These are phyloP conservation scores for Nasonovia ribisnigri DNA, from an alignment of 2,888 invertebrate genomes.

Conservation along the genomic window DNA sequence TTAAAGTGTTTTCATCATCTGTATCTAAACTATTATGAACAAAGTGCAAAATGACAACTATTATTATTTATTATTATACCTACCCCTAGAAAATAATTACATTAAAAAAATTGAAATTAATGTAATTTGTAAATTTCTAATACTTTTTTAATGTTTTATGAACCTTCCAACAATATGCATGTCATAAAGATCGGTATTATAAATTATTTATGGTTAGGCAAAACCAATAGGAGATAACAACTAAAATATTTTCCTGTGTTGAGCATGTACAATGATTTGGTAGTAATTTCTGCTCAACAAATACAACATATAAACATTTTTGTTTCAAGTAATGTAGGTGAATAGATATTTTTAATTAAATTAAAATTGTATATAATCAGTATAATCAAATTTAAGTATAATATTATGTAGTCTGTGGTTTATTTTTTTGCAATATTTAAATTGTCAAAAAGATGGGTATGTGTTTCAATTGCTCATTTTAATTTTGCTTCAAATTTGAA, in stretches of 20 bases:
- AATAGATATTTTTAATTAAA: background rate
- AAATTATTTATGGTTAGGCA: background rate
- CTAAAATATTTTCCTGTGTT: background rate
- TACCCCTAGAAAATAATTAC: background rate
- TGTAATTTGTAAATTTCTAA: too few relatives aligned
- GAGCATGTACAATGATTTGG: background rate
- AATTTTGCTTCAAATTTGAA: too few relatives aligned
- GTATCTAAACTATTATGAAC: conserved; percentile 38
- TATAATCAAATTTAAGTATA: too few relatives aligned
- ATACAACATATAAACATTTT: too few relatives aligned
- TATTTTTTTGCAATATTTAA: too few relatives aligned
- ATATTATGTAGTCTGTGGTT: too few relatives aligned
- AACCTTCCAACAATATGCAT: background rate
- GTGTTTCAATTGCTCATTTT: too few relatives aligned
- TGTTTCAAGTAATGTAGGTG: too few relatives aligned
- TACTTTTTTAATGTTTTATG: background rate
- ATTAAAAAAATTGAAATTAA: background rate
- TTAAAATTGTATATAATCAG: background rate
- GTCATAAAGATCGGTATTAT: background rate
- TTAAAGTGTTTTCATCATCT: conserved; percentile 23
- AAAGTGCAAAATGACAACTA: background rate
- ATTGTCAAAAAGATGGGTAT: too few relatives aligned
- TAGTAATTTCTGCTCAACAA: too few relatives aligned
- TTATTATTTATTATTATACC: background rate
- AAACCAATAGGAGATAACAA: background rate